phyloP scores from a whole-genome alignment of 35 echinoderm and acorn worm genomes.

The Apostichopus californicus region DNA sequence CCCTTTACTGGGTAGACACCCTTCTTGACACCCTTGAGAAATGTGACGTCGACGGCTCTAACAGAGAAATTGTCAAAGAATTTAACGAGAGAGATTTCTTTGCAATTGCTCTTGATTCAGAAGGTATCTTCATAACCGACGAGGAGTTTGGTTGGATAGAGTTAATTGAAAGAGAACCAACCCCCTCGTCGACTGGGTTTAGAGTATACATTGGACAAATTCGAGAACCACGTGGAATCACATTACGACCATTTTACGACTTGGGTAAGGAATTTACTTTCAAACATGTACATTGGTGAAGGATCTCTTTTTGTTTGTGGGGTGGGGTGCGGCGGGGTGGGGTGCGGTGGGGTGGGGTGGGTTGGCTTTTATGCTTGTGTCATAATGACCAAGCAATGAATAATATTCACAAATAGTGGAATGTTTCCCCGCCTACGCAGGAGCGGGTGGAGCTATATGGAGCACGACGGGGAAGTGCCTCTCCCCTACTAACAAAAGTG shows the following conservation, averaged over 20 bases:
- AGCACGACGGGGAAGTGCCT: no score
- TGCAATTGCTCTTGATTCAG: neutral
- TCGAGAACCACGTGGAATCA: conserved; percentile 22
- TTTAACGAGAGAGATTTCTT: conserved; percentile 5
- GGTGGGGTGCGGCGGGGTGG: no score
- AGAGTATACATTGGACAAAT: neutral
- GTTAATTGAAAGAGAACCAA: neutral
- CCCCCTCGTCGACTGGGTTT: neutral
- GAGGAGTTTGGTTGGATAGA: neutral
- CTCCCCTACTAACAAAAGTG: no score
- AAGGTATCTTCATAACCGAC: neutral
- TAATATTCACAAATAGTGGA: no score
- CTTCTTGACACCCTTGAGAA: conserved; percentile 2
- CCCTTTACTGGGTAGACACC: conserved; percentile 13
- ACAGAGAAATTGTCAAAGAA: neutral
- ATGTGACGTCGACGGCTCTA: neutral
- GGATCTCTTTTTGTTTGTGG: no score
- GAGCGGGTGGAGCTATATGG: no score
- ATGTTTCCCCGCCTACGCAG: no score
- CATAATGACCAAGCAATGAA: no score
- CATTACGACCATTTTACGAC: neutral
- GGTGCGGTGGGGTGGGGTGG: no score
- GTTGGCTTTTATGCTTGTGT: no score
- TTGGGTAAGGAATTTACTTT: neutral
- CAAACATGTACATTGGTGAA: no score